phyloP scores from a whole-genome alignment of 2,888 invertebrate species.

The Ectemnius lituratus region DNA sequence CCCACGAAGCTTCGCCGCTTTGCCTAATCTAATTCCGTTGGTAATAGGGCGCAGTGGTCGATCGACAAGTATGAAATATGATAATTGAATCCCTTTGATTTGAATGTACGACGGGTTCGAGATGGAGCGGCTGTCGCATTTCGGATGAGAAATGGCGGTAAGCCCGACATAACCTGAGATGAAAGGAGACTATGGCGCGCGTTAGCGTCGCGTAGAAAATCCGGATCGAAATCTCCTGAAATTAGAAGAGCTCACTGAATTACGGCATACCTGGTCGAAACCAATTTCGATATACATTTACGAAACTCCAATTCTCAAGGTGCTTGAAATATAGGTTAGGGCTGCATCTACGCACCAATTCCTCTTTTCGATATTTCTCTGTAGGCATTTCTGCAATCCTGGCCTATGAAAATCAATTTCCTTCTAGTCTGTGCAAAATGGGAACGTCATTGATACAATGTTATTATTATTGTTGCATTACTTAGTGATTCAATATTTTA shows the following conservation, averaged over 20 bases:
- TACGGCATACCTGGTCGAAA: conserved; percentile 19
- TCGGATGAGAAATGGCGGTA: background rate
- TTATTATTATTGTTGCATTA: too few species aligned
- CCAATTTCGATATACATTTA: conserved; percentile 28
- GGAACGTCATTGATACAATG: too few species aligned
- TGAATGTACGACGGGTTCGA: background rate
- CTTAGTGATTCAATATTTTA: too few species aligned
- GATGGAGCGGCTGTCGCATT: background rate
- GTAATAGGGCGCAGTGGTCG: background rate
- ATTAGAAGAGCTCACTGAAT: conserved; percentile 35
- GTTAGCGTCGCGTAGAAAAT: too few species aligned
- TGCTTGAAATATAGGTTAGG: conserved; percentile 20
- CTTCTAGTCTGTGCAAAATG: too few species aligned
- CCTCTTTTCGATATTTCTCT: conserved; percentile 25
- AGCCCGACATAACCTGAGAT: background rate
- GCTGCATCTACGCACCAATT: background rate
- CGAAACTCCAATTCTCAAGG: conserved; percentile 33
- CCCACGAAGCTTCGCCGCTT: background rate
- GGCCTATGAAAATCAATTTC: background rate
- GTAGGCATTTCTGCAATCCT: conserved; percentile 14
- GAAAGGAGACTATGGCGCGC: background rate
- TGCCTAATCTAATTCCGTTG: background rate
- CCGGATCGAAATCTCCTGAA: conserved; percentile 12
- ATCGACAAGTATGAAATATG: background rate
- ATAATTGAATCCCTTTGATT: conserved; percentile 7